phyloP scores from a whole-genome alignment of 2,113 vertebrate species.

The Dasyornis broadbenti region DNA sequence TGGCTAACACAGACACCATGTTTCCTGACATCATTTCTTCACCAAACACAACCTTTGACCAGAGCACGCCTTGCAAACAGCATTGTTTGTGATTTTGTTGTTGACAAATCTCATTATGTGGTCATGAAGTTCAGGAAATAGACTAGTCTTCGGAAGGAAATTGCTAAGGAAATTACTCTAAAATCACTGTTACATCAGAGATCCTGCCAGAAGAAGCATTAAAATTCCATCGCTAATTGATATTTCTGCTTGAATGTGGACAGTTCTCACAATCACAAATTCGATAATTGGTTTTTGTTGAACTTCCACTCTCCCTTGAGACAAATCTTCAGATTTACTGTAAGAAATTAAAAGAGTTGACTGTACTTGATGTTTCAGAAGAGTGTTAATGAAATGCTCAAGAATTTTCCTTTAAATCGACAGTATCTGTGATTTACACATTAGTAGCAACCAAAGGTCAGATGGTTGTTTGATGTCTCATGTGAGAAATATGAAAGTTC shows the following conservation, averaged over 20 bases:
- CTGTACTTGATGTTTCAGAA: not conserved
- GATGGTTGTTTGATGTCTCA: not conserved
- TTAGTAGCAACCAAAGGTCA: not conserved
- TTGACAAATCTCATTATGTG: slow-evolving; percentile 23
- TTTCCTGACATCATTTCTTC: not conserved
- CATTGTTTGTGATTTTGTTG: slow-evolving; percentile 13
- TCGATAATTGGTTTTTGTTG: not conserved
- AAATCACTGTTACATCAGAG: not conserved
- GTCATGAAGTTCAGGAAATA: slow-evolving; percentile 29
- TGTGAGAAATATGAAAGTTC: not conserved
- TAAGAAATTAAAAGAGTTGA: not conserved
- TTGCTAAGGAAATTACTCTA: slow-evolving; percentile 22
- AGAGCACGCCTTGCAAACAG: not conserved
- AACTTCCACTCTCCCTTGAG: not conserved
- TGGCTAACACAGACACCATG: not conserved
- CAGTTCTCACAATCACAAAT: not conserved
- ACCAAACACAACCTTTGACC: not conserved
- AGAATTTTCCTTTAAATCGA: not conserved
- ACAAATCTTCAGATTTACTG: not conserved
- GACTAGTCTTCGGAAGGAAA: not conserved
- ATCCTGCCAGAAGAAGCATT: slow-evolving; percentile 1
- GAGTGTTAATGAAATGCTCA: not conserved
- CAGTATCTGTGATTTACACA: not conserved
- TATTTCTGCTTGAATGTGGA: slow-evolving; percentile 13
- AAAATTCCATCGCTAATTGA: slow-evolving; percentile 26